Conservation (phyloP, 2,797 vertebrate genomes). For the Sebastes reedi region DNA sequence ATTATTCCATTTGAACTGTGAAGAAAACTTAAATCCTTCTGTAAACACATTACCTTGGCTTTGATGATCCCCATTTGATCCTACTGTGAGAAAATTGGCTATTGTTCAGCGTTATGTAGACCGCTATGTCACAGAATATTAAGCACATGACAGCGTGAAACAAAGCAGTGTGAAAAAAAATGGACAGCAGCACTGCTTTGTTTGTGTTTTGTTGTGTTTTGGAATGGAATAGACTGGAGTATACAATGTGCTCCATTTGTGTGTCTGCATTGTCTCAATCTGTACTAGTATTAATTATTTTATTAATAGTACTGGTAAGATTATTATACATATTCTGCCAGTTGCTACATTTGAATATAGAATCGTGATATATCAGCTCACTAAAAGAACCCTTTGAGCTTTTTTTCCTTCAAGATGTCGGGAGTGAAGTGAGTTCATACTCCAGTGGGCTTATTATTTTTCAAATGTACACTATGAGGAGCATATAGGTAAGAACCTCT, state of each 20-base stretch:
- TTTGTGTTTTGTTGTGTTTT: no score
- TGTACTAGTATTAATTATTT: not conserved
- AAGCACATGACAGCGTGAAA: conserved; percentile 14
- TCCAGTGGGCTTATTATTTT: not conserved
- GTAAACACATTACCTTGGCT: conserved; percentile 12
- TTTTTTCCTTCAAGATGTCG: not conserved
- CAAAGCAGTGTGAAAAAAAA: conserved; percentile 13
- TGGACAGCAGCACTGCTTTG: conserved; percentile 11
- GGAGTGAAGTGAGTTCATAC: not conserved
- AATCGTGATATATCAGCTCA: not conserved
- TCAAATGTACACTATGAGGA: not conserved
- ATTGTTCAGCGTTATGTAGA: conserved; percentile 28
- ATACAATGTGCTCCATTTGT: not conserved
- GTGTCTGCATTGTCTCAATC: not conserved
- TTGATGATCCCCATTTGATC: conserved; percentile 30
- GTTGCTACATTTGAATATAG: not conserved
- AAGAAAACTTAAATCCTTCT: not conserved
- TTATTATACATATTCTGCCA: not conserved
- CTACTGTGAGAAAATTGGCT: conserved; percentile 20
- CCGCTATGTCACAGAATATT: conserved; percentile 11
- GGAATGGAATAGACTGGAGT: not conserved
- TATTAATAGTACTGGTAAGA: not conserved
- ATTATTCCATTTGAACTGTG: conserved; percentile 4
- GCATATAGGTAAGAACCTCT: not conserved
- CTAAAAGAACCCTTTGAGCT: not conserved